Conservation (phyloP, 2,113 vertebrate genomes). For the Campylomormyrus numenius region DNA sequence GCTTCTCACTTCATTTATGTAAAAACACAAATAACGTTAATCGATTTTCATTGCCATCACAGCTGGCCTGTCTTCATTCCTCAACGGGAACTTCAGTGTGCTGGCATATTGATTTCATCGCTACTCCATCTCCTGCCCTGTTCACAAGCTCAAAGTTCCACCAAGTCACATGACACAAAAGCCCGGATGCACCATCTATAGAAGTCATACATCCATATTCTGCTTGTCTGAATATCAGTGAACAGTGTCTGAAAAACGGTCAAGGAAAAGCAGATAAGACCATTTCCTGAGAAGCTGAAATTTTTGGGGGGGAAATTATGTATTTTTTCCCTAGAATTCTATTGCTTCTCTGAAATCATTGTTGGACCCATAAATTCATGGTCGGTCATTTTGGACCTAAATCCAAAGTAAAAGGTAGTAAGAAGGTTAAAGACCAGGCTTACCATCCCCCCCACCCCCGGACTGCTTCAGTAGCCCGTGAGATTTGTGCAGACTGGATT, state of each 20-base stretch:
- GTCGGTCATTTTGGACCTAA: neutral
- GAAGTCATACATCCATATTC: neutral
- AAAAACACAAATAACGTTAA: neutral
- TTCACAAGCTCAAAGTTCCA: neutral
- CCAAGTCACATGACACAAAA: neutral
- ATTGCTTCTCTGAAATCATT: neutral
- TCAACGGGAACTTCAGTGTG: neutral
- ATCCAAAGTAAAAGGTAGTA: neutral
- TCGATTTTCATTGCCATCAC: neutral
- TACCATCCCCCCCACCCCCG: neutral
- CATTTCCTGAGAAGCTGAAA: neutral
- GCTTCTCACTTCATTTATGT: neutral
- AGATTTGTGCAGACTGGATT: neutral
- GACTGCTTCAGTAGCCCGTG: neutral
- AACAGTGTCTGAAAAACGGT: neutral
- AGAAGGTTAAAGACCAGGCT: neutral
- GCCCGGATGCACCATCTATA: neutral
- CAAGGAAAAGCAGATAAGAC: neutral
- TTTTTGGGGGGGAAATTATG: neutral
- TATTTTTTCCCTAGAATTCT: neutral
- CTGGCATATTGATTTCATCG: neutral
- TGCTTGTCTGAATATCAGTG: neutral
- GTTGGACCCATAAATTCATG: neutral
- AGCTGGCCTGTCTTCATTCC: neutral
- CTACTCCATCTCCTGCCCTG: neutral